phyloP scores from a whole-genome alignment of 2,888 invertebrate genomes.

The Parnassius smintheus region DNA sequence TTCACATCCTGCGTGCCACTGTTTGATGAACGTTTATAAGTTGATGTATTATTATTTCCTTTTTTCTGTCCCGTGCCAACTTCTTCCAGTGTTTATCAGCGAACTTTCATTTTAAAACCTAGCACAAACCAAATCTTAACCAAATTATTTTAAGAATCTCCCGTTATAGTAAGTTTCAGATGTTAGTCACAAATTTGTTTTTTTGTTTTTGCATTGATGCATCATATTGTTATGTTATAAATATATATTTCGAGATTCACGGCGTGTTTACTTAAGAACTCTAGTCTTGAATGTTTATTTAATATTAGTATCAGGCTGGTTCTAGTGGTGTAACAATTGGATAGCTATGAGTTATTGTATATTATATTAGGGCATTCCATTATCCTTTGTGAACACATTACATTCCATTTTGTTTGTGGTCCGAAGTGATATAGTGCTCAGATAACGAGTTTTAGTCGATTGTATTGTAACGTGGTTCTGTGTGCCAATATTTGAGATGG shows the following conservation, averaged over 20 bases:
- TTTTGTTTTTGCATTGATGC: slow-evolving; percentile 31
- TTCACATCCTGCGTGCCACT: too few relatives aligned
- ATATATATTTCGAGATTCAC: slow-evolving; percentile 50
- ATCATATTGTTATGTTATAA: slow-evolving; percentile 32
- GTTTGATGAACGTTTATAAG: too few relatives aligned
- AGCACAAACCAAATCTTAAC: slow-evolving; percentile 63
- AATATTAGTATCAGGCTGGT: slow-evolving; percentile 57
- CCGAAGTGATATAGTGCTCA: slow-evolving; percentile 64
- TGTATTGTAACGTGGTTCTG: slow-evolving; percentile 56
- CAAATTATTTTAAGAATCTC: slow-evolving; percentile 62
- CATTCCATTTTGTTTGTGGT: slow-evolving; percentile 67
- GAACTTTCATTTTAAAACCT: background rate
- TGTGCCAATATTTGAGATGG: slow-evolving; percentile 75
- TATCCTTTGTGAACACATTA: slow-evolving; percentile 46
- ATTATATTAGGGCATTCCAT: slow-evolving; percentile 60
- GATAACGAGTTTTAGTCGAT: slow-evolving; percentile 47
- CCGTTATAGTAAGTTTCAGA: slow-evolving; percentile 33
- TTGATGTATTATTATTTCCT: slow-evolving; percentile 16
- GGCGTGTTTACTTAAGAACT: slow-evolving; percentile 74
- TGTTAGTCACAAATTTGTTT: slow-evolving; percentile 64
- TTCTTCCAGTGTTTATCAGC: slow-evolving; percentile 48
- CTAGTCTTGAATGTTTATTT: slow-evolving; percentile 70
- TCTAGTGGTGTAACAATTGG: slow-evolving; percentile 44
- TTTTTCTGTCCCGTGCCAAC: slow-evolving; percentile 60
- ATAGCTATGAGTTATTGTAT: slow-evolving; percentile 25